phyloP scores from a whole-genome alignment of 2,888 invertebrate genomes.

The Zhengitettix transpicula region DNA sequence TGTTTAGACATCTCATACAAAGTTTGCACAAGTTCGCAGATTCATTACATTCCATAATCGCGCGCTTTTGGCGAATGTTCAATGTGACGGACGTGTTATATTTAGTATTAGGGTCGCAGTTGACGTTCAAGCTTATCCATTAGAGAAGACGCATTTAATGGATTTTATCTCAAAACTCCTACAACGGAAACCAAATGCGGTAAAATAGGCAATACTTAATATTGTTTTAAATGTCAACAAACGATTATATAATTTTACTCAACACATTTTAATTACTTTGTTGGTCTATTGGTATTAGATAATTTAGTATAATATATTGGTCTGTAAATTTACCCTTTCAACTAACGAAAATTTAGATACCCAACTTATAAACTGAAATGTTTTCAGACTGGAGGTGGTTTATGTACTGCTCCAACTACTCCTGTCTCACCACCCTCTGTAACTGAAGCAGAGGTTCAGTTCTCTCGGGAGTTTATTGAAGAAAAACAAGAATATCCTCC shows the following conservation, averaged over 20 bases:
- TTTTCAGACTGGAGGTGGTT: no score
- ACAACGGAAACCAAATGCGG: slow-evolving; percentile 5
- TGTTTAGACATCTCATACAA: no score
- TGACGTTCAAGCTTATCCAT: background rate
- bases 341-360: no score
- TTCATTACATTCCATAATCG: background rate
- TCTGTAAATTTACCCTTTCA: no score
- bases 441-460: slow-evolving; percentile 10
- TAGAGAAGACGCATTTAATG: background rate
- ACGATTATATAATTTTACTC: no score
- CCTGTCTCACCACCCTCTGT: slow-evolving; percentile 1
- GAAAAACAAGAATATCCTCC: slow-evolving; percentile 12
- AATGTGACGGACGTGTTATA: slow-evolving; percentile 3
- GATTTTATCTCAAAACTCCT: slow-evolving; percentile 9
- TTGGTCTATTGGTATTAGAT: no score
- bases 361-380: no score
- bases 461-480: slow-evolving; percentile 14
- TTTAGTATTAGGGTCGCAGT: slow-evolving; percentile 4
- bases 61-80: slow-evolving; percentile 3
- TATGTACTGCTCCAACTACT: background rate
- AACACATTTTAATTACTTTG: no score
- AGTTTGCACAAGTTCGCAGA: background rate
- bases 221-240: no score
- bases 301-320: no score
- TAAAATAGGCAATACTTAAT: background rate